These are phyloP conservation scores for Microcebus tavaratra DNA, from an alignment of 2,113 vertebrate species.

Conservation along the genomic window DNA sequence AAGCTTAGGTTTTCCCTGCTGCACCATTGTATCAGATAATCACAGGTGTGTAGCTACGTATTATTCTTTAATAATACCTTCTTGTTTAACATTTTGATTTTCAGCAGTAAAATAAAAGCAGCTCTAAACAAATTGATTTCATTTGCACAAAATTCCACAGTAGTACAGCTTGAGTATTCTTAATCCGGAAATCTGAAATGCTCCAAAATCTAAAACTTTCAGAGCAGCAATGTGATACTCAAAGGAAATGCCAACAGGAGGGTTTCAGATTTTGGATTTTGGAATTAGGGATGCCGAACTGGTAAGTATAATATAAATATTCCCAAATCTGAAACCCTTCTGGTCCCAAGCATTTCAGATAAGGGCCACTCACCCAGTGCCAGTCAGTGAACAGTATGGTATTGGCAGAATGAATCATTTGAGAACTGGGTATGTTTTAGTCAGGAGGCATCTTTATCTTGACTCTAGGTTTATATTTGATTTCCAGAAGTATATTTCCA, in stretches of 20 bases:
- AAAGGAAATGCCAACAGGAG: neutral
- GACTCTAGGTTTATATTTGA: neutral
- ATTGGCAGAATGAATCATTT: neutral
- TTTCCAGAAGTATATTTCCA: neutral
- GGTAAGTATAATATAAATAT: neutral
- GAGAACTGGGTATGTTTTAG: neutral
- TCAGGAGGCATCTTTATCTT: neutral
- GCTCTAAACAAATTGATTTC: neutral
- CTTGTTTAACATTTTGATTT: constrained; percentile 30
- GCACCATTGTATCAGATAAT: neutral
- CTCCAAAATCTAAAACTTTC: neutral
- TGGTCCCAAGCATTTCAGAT: neutral
- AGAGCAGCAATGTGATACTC: neutral
- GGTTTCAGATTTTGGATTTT: neutral
- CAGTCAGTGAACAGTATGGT: neutral
- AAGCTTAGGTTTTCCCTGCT: neutral
- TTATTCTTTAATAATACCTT: neutral
- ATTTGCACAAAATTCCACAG: neutral
- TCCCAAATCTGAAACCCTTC: neutral
- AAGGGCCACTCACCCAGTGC: neutral
- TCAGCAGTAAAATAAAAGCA: neutral
- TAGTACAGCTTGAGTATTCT: neutral
- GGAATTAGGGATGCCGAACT: neutral
- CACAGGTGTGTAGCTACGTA: neutral
- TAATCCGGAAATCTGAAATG: neutral